A percentile compares a stretch with the other conserved stretches of the same genome.
Conservation (phyloP, 92 coral and sea anemone species). For the Heteractis magnifica region DNA sequence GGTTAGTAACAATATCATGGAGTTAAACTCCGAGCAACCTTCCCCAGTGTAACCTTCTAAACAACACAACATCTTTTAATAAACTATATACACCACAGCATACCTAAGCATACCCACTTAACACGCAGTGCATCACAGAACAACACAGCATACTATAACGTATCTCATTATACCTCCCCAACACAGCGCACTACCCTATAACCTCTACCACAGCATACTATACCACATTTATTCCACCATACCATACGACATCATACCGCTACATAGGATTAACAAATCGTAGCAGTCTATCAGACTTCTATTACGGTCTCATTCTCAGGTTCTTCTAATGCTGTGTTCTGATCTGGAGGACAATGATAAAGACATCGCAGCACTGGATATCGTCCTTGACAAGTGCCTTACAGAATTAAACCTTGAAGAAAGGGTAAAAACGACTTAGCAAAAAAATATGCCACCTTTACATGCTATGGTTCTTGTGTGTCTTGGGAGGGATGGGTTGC, state of each 20-base stretch:
- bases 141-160: background rate
- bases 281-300: background rate
- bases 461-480: background rate
- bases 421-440: too few relatives aligned
- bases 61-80: too few relatives aligned
- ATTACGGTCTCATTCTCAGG: conserved; percentile 43
- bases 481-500: background rate
- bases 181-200: too few relatives aligned
- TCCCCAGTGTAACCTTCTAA: too few relatives aligned
- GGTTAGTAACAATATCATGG: conserved; percentile 38
- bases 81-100: too few relatives aligned
- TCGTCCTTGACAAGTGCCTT: conserved; percentile 70
- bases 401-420: conserved; percentile 74
- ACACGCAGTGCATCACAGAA: too few relatives aligned
- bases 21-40: too few relatives aligned
- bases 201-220: too few relatives aligned
- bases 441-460: background rate
- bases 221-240: background rate
- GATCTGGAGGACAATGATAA: conserved; percentile 86
- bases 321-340: conserved; percentile 84
- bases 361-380: conserved; percentile 68
- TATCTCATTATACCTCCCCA: too few relatives aligned
- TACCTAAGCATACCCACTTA: too few relatives aligned
- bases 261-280: background rate
- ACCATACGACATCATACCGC: background rate